A percentile compares a stretch with the other conserved stretches of the same genome.
phyloP scores from a whole-genome alignment of 2,888 invertebrate species.

The Sepiola atlantica region DNA sequence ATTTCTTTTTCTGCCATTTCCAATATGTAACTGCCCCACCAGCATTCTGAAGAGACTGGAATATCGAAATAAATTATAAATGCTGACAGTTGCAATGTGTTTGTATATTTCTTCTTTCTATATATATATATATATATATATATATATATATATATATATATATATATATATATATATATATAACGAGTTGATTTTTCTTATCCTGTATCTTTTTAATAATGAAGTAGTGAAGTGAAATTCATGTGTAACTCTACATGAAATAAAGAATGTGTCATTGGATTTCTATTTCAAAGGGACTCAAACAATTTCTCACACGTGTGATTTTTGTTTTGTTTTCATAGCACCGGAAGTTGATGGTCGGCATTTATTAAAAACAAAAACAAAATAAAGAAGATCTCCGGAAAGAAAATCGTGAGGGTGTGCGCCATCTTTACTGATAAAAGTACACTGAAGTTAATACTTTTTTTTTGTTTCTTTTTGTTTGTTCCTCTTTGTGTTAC shows the following conservation, averaged over 20 bases:
- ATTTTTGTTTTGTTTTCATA: not conserved
- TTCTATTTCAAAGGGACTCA: not conserved
- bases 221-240: not conserved
- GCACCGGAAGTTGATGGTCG: not conserved
- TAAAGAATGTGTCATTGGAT: not conserved
- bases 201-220: too few relatives aligned
- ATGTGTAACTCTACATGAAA: not conserved
- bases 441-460: not conserved
- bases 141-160: too few relatives aligned
- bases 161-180: too few relatives aligned
- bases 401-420: not conserved
- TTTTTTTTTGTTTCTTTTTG: not conserved
- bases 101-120: too few relatives aligned
- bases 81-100: too few relatives aligned
- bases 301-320: not conserved
- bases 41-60: too few relatives aligned
- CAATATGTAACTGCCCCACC: too few relatives aligned
- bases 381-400: not conserved
- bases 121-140: too few relatives aligned
- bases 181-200: too few relatives aligned
- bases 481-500: too few relatives aligned
- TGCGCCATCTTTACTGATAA: not conserved
- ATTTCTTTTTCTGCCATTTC: too few relatives aligned
- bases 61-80: too few relatives aligned
- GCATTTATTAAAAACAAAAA: not conserved